A percentile compares a stretch with the other conserved stretches of the same genome.
These are phyloP conservation scores for Agapornis canus DNA, from an alignment of 2,797 vertebrate species.

Conservation along the genomic window DNA sequence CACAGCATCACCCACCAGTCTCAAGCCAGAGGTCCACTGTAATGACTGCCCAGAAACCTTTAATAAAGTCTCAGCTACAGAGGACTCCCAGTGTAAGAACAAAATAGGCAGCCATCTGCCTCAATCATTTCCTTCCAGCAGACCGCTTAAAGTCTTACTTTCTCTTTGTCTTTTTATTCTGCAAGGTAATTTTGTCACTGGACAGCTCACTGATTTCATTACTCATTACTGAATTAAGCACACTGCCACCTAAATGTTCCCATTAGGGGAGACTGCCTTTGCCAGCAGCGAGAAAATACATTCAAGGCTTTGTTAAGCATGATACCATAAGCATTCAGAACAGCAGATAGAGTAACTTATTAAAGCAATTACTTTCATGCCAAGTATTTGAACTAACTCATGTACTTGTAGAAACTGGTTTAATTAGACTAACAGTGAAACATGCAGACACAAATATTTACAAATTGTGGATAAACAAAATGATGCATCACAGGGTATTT, in stretches of 20 bases:
- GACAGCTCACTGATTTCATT: slow-evolving; percentile 14
- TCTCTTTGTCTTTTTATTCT: not conserved
- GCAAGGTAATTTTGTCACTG: not conserved
- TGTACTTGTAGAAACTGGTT: slow-evolving; percentile 31
- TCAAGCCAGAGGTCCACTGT: not conserved
- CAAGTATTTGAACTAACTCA: slow-evolving; percentile 5
- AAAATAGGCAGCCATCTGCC: not conserved
- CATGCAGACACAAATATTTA: slow-evolving; percentile 13
- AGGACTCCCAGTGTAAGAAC: not conserved
- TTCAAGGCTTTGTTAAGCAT: not conserved
- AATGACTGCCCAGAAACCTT: not conserved
- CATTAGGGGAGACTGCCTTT: not conserved
- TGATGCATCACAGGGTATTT: not conserved
- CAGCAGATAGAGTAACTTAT: slow-evolving; percentile 35
- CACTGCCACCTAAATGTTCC: not conserved
- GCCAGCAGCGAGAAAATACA: not conserved
- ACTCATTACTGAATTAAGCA: slow-evolving; percentile 1
- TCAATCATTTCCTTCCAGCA: not conserved
- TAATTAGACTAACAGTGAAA: not conserved
- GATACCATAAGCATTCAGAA: not conserved
- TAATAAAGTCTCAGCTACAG: not conserved
- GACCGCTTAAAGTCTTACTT: not conserved
- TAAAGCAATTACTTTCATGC: slow-evolving; percentile 15
- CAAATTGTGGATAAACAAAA: slow-evolving; percentile 7
- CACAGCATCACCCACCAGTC: not conserved